Conservation (phyloP, 2,113 vertebrate genomes). For the Stomatorhinus ivindoensis region DNA sequence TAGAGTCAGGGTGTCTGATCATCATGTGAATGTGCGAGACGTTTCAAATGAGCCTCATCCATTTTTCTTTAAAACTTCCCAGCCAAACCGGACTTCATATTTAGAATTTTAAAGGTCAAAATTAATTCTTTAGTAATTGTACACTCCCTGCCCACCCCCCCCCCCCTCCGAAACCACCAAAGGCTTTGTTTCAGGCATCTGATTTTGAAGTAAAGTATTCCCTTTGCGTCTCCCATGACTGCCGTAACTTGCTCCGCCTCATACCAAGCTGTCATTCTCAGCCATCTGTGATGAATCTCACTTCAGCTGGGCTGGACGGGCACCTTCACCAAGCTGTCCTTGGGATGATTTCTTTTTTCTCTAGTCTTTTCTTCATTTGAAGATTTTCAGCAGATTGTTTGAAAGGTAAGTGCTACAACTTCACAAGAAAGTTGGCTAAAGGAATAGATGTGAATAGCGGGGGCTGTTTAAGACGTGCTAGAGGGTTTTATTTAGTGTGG, state of each 20-base stretch:
- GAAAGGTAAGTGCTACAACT: conserved; percentile 3
- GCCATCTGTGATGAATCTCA: not conserved
- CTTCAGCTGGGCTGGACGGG: not conserved
- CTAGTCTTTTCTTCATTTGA: not conserved
- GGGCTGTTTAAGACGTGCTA: not conserved
- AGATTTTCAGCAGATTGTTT: not conserved
- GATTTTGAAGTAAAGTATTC: conserved; percentile 3
- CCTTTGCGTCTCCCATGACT: not conserved
- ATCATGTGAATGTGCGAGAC: not conserved
- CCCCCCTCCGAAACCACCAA: not conserved
- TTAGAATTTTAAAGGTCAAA: not conserved
- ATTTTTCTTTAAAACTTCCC: not conserved
- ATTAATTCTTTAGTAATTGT: not conserved
- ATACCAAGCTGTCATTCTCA: not conserved
- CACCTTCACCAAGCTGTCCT: not conserved
- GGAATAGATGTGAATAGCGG: not conserved
- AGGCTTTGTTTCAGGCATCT: not conserved
- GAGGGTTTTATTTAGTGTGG: not conserved
- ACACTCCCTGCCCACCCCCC: not conserved
- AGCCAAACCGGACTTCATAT: not conserved
- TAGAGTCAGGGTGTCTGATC: not conserved
- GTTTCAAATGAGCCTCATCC: not conserved
- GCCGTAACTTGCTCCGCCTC: not conserved
- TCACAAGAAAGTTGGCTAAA: not conserved
- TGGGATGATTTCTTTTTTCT: not conserved